phyloP scores from a whole-genome alignment of 2,797 vertebrate genomes.

The Myotis daubentonii region DNA sequence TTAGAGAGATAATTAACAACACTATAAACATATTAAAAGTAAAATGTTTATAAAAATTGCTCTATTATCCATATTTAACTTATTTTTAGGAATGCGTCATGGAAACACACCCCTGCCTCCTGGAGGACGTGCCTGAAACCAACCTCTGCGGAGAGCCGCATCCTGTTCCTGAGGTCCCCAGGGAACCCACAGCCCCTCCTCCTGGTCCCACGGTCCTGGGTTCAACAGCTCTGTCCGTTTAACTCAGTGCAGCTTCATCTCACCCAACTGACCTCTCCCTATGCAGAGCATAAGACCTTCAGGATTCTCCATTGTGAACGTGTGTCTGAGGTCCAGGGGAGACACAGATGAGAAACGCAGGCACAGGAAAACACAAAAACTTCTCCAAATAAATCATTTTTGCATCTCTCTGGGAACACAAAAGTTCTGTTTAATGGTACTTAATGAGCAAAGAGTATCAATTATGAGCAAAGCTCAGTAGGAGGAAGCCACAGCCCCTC shows the following conservation, averaged over 20 bases:
- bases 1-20: conserved; percentile 79
- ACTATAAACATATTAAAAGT: conserved; percentile 81
- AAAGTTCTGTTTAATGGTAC: neutral
- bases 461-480: neutral
- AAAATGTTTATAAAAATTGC: conserved; percentile 76
- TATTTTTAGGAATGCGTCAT: conserved; percentile 45
- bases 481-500: no score
- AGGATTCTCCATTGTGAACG: neutral
- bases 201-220: neutral
- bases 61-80: conserved; percentile 68
- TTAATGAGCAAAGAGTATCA: neutral
- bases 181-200: neutral
- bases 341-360: conserved; percentile 48
- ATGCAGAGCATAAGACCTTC: neutral
- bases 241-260: neutral
- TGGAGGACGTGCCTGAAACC: neutral
- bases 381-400: neutral
- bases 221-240: neutral
- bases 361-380: neutral
- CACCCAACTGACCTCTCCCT: neutral
- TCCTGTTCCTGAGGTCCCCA: neutral
- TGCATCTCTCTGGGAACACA: neutral
- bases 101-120: neutral
- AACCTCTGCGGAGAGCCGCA: neutral
- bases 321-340: neutral